Base-by-base conservation (phyloP, 2,888 invertebrate species). In the Yponomeuta cagnagella region DNA sequence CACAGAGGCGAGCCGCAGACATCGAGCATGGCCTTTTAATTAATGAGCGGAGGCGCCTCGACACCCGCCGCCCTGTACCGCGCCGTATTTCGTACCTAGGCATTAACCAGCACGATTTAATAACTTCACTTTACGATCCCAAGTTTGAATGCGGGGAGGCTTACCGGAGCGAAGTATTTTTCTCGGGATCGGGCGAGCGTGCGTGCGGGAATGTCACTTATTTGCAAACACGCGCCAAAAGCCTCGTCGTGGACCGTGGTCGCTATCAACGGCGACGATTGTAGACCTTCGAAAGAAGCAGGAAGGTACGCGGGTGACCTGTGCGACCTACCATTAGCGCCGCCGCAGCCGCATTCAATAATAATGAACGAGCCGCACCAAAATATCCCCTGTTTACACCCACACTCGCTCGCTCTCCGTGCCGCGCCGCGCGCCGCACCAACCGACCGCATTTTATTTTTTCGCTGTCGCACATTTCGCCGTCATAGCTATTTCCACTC, bases 401-500 rank as follows among this genome's bases (percentile, higher is more conserved):
- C 91, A 91, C 91, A 89, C 90, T 89, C 82, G 82, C 84, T 82
- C 87, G 85, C 77, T 77, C 77, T 75, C 77, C 70, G 69, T 68
- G 10, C 76, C 76, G 76, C 78, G 48, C 76, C 71, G 73, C 71
- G 73, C 71, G 74, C 72, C 83, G 84, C 87, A 87, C 89, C 88
- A 87, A 89, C 91, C 91, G 91, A 92, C 91, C 92, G 90, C 91
- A 90, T 92, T 92, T 92, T 92, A 92, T 92, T 92, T 92, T 92
- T 92, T 92, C 91, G 92, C 90, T 89, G 90, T 92, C 92, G 92
- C 92, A 90, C 92, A 92, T 92, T 92, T 92, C 91, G 92, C 92
- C 91, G 92, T 92, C 92, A 92, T 92, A 91, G 92, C 92, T 92
- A 92, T 92, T 92, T 91, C 92, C 91, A 92, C 91, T 92, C 90